Evolutionary conservation across 2,113 vertebrate species (phyloP), one percentile per base, ranked within the genome.

Genomic region (Ptyas mucosa): DNA sequence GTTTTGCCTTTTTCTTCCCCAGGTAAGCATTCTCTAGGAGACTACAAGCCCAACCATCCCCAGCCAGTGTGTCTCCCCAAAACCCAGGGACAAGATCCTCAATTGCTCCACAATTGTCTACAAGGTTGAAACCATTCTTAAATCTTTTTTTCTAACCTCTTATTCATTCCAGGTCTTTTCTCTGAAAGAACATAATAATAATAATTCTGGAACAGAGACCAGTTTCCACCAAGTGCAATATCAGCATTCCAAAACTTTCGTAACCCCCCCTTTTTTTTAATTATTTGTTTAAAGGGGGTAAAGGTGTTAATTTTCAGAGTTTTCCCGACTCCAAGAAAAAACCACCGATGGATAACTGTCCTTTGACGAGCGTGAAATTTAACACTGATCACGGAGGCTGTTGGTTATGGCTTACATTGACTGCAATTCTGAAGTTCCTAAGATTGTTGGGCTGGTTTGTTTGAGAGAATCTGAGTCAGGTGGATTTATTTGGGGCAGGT

Each of bases 181-280:
- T 90, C 88, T 34, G 5, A 11, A 61, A 10, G 29, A 53, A 29
- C 58, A 26, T 57, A 57, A 57, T 58, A 23, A 57, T 57, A 57
- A 61, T 61, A 52, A 93, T 53, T 54, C 69, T 51, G 29, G 26
- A 55, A 34, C 14, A 24, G 52, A 89, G 87, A 64, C 69, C 69
- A 64, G 49, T 46, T 69, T 55, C 51, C 18, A 53, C 43, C 43
- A 81, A 89, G 93, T 89, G 93, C 93, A 91, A 93, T 91, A 43
- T 91, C 64, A 91, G 85, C 9, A 1, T 89, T 92, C 54, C 57
- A 89, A 54, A 85, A 12, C 53, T 92, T 92, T 93, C 10, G 58
- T 58, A 3, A 0, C 57, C 2, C 43, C 43, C 43, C 43, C 3
- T 43, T 43, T 43, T 54, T 15, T 53, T 53, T 53, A 15, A 52